Evolutionary conservation across 2,797 vertebrate genomes (phyloP).

Genomic region (Sternotherus odoratus): DNA sequence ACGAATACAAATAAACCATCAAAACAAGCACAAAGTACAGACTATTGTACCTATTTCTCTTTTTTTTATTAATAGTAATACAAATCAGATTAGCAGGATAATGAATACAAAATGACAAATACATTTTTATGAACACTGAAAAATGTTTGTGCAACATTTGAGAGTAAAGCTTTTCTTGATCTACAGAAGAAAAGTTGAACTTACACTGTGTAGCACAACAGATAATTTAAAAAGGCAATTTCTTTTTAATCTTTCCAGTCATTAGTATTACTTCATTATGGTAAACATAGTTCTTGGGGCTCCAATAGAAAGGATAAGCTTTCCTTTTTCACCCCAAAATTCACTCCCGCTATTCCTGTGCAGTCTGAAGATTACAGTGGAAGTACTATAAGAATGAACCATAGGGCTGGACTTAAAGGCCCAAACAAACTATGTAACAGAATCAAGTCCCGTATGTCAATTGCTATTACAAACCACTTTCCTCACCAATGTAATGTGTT

Average conservation of each 20-base stretch:
- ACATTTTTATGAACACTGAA: slow-evolving; percentile 35
- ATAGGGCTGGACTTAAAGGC: background rate
- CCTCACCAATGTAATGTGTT: background rate
- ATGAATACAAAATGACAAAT: slow-evolving; percentile 58
- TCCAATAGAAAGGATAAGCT: slow-evolving; percentile 11
- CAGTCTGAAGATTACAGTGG: background rate
- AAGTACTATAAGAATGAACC: background rate
- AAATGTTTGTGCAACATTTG: slow-evolving; percentile 56
- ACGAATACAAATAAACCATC: background rate
- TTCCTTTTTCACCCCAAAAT: slow-evolving; percentile 51
- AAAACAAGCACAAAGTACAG: slow-evolving; percentile 43
- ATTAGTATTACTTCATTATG: slow-evolving; percentile 47
- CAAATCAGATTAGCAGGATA: slow-evolving; percentile 75
- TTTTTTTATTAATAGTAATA: slow-evolving; percentile 77
- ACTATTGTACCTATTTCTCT: slow-evolving; percentile 44
- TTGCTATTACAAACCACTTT: background rate
- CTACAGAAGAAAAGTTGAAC: slow-evolving; percentile 9
- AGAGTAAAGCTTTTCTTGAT: slow-evolving; percentile 60
- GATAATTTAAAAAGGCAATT: slow-evolving; percentile 57
- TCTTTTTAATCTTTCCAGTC: slow-evolving; percentile 53
- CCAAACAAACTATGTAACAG: background rate
- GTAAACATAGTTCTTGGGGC: slow-evolving; percentile 38
- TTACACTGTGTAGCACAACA: slow-evolving; percentile 46
- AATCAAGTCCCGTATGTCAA: background rate
- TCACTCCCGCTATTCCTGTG: slow-evolving; percentile 65